Percentiles rank a stretch among this genome's conserved stretches.
These are phyloP conservation scores for Halichoeres trimaculatus DNA, from an alignment of 2,113 vertebrate species.

Conservation along the genomic window DNA sequence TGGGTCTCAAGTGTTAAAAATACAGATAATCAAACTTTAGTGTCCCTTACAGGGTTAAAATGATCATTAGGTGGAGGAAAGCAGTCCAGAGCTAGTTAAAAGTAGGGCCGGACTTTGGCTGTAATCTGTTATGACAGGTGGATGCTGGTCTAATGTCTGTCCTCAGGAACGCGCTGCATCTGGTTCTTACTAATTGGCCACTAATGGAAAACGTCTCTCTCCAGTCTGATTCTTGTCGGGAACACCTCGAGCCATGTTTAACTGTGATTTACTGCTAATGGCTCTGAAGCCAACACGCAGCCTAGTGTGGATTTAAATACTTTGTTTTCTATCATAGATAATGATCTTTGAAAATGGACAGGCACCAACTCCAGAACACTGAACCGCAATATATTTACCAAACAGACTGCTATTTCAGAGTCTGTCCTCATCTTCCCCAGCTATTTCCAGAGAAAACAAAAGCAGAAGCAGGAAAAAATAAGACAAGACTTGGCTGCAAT, in stretches of 20 bases:
- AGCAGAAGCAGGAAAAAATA: constrained; percentile 30
- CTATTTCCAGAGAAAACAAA: constrained; percentile 59
- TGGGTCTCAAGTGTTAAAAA: too few species aligned
- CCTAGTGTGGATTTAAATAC: neutral
- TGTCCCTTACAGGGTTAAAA: neutral
- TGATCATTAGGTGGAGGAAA: neutral
- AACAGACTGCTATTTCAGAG: constrained; percentile 38
- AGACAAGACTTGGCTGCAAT: constrained; percentile 41
- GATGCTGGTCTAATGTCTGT: constrained; percentile 61
- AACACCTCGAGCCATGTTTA: constrained; percentile 59
- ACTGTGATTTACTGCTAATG: constrained; percentile 51
- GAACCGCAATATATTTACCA: constrained; percentile 7
- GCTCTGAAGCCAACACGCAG: constrained; percentile 31
- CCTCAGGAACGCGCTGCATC: constrained; percentile 60
- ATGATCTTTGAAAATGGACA: constrained; percentile 1
- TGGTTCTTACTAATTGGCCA: constrained; percentile 71
- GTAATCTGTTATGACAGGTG: constrained; percentile 76
- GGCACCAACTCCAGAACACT: neutral
- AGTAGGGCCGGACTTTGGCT: constrained; percentile 16
- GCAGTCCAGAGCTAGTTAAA: constrained; percentile 6
- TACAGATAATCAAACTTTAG: neutral
- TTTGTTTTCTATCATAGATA: constrained; percentile 5
- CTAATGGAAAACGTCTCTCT: constrained; percentile 68
- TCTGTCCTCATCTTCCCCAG: constrained; percentile 6
- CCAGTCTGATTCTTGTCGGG: constrained; percentile 64